Percentiles rank a stretch among this genome's conserved stretches.
Conservation (phyloP, 2,113 vertebrate species). For the Pterocles gutturalis region DNA sequence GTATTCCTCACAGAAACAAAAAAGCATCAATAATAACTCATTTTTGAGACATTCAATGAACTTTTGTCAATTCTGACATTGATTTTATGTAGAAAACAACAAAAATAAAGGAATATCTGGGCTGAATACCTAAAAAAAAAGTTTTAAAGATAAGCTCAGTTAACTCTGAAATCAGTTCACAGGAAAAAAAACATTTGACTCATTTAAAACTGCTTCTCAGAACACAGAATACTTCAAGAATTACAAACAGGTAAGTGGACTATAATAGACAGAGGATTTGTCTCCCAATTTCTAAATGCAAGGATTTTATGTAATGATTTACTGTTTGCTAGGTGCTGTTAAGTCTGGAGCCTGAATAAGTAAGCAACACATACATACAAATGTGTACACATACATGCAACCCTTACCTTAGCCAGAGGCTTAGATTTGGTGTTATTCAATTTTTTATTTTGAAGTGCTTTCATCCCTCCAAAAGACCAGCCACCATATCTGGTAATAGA, state of each 20-base stretch:
- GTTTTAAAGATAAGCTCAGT: not conserved
- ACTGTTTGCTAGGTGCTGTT: not conserved
- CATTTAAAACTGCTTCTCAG: not conserved
- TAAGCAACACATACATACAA: not conserved
- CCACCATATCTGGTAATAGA: slow-evolving; percentile 71
- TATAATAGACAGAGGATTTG: not conserved
- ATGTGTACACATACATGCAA: not conserved
- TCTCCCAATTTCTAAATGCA: not conserved
- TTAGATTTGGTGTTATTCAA: not conserved
- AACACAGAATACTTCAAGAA: not conserved
- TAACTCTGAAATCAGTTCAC: not conserved
- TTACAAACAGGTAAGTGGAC: not conserved
- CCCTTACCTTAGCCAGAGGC: slow-evolving; percentile 74
- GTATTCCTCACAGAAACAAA: not conserved
- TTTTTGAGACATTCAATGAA: not conserved
- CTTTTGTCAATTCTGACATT: not conserved
- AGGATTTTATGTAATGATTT: not conserved
- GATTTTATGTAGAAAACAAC: not conserved
- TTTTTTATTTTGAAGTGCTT: not conserved
- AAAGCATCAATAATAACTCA: not conserved
- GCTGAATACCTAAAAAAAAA: not conserved
- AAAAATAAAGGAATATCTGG: not conserved
- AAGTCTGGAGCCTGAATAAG: not conserved
- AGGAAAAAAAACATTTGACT: not conserved
- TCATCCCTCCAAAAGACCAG: slow-evolving; percentile 72